phyloP scores from a whole-genome alignment of 2,888 invertebrate species.

The Heliconius aoede region DNA sequence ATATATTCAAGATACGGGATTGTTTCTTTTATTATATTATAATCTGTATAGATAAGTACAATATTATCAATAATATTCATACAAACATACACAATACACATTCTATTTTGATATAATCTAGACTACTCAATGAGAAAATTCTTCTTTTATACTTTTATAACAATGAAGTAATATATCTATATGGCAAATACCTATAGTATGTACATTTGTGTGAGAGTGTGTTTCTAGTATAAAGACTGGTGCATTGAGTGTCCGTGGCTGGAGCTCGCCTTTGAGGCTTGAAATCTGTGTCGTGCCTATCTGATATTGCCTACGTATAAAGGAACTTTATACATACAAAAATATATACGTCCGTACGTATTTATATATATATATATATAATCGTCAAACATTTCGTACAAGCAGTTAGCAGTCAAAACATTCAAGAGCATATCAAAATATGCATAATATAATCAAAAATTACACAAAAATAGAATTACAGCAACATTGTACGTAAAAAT shows the following conservation, averaged over 20 bases:
- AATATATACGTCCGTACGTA: background rate
- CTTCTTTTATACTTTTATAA: background rate
- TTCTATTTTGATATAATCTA: too few species aligned
- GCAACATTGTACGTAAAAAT: background rate
- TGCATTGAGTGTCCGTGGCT: slow-evolving; percentile 20
- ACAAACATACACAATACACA: too few species aligned
- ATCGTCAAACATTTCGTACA: too few species aligned
- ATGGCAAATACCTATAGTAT: background rate
- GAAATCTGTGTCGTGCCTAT: slow-evolving; percentile 22
- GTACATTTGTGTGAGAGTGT: background rate
- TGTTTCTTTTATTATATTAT: too few species aligned
- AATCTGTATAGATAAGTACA: too few species aligned
- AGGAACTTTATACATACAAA: background rate
- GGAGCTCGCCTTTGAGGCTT: slow-evolving; percentile 29
- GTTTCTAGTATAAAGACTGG: slow-evolving; percentile 8
- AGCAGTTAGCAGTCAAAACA: too few species aligned
- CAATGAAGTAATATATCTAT: background rate
- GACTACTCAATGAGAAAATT: background rate
- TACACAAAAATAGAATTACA: background rate
- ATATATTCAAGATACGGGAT: too few species aligned
- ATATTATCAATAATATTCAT: too few species aligned
- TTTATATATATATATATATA: background rate
- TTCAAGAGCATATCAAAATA: too few species aligned
- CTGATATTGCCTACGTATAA: slow-evolving; percentile 14
- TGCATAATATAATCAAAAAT: background rate